A percentile compares a stretch with the other conserved stretches of the same genome.
phyloP scores from a whole-genome alignment of 2,888 invertebrate genomes.

The Cheilosia vulpina region DNA sequence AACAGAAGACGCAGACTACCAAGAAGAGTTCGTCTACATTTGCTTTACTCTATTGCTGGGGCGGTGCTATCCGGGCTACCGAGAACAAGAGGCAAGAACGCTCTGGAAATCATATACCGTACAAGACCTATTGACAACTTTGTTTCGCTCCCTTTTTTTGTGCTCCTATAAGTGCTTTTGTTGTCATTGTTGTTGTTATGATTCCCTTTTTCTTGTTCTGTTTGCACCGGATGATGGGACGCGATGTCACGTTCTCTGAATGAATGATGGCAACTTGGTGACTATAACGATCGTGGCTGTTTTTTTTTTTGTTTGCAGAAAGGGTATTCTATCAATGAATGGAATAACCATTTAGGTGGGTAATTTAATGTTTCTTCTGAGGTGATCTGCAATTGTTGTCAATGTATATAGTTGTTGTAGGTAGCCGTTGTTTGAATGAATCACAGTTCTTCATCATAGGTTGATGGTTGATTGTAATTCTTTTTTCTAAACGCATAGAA shows the following conservation, averaged over 20 bases:
- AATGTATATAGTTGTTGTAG: slow-evolving; percentile 1
- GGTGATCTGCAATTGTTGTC: slow-evolving; percentile 38
- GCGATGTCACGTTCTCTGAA: slow-evolving; percentile 74
- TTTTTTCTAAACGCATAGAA: too few relatives aligned
- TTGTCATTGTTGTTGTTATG: slow-evolving; percentile 40
- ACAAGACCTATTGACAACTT: slow-evolving; percentile 73
- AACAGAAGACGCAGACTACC: slow-evolving; percentile 5
- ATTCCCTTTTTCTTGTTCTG: slow-evolving; percentile 41
- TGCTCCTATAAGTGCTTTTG: slow-evolving; percentile 19
- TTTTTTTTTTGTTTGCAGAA: slow-evolving; percentile 18
- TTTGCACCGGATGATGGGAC: slow-evolving; percentile 67
- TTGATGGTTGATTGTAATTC: too few relatives aligned
- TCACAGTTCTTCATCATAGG: neutral
- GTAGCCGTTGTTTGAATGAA: neutral
- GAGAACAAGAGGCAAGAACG: slow-evolving; percentile 44
- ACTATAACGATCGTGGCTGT: slow-evolving; percentile 44
- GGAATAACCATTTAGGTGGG: slow-evolving; percentile 57
- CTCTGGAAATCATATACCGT: slow-evolving; percentile 73
- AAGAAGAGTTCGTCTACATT: slow-evolving; percentile 67
- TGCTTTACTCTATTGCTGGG: slow-evolving; percentile 15
- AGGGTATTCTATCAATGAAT: slow-evolving; percentile 59
- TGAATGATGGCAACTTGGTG: slow-evolving; percentile 68
- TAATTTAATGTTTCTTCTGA: slow-evolving; percentile 50
- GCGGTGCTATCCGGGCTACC: neutral
- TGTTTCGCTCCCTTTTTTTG: slow-evolving; percentile 53